These are phyloP conservation scores for Suncus etruscus DNA, from an alignment of 2,113 vertebrate genomes.

Conservation along the genomic window DNA sequence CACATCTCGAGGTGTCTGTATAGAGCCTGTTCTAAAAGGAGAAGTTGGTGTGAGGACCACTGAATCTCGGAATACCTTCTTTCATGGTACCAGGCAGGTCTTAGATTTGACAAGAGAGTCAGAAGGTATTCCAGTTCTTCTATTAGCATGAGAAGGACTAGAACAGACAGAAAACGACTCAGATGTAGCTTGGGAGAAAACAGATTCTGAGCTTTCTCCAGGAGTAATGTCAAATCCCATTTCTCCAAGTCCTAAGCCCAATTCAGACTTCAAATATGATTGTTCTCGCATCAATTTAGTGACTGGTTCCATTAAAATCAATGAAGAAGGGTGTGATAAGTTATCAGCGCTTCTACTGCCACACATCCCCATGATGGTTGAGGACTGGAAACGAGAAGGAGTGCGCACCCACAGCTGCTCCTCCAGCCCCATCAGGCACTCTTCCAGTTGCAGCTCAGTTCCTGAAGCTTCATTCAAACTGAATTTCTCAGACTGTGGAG, in stretches of 20 bases:
- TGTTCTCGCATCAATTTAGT: conserved; percentile 95
- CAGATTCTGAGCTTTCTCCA: conserved; percentile 87
- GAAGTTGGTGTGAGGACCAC: conserved; percentile 92
- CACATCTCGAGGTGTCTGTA: conserved; percentile 73
- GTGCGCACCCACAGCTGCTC: conserved; percentile 89
- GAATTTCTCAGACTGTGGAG: conserved; percentile 93
- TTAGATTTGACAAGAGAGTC: conserved; percentile 79
- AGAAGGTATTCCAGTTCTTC: conserved; percentile 79
- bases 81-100: conserved; percentile 77
- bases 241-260: conserved; percentile 89
- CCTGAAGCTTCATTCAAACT: conserved; percentile 95
- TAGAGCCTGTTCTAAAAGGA: conserved; percentile 87
- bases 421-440: conserved; percentile 90
- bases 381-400: conserved; percentile 86
- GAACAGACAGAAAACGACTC: conserved; percentile 91
- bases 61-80: conserved; percentile 91
- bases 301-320: conserved; percentile 96
- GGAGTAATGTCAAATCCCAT: conserved; percentile 85
- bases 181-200: conserved; percentile 88
- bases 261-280: conserved; percentile 93
- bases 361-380: conserved; percentile 86
- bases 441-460: conserved; percentile 95
- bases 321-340: conserved; percentile 89
- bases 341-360: conserved; percentile 92
- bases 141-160: conserved; percentile 85